phyloP scores from a whole-genome alignment of 1,140 invertebrate genomes.

The Procambarus clarkii region DNA sequence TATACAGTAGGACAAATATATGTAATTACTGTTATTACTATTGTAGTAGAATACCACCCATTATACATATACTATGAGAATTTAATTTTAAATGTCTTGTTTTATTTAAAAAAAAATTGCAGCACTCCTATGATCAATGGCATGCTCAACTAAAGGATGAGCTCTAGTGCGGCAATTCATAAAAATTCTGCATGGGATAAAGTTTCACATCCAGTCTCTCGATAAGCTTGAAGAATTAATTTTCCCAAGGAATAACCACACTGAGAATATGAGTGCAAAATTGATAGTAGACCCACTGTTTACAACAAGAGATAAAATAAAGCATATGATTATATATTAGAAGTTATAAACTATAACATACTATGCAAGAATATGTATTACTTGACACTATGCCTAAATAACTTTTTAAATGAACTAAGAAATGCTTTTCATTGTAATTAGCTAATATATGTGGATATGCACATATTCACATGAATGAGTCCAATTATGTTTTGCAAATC shows the following conservation, averaged over 20 bases:
- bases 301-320: neutral
- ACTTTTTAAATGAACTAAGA: too few relatives aligned
- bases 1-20: neutral
- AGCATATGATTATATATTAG: neutral
- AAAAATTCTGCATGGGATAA: neutral
- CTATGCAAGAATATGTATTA: neutral
- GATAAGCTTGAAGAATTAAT: constrained; percentile 24
- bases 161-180: neutral
- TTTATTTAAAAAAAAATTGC: neutral
- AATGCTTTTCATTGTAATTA: too few relatives aligned
- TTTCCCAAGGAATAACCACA: constrained; percentile 46
- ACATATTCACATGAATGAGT: too few relatives aligned
- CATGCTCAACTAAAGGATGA: neutral
- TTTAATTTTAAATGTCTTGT: neutral
- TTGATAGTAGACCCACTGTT: neutral
- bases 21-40: neutral
- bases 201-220: constrained; percentile 29
- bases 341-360: neutral
- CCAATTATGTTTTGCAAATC: too few relatives aligned
- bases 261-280: neutral
- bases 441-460: too few relatives aligned
- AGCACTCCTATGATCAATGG: neutral
- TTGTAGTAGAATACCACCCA: neutral
- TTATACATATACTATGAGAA: neutral
- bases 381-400: neutral